These are phyloP conservation scores for Leptinotarsa texana DNA, from an alignment of 1,140 invertebrate genomes.

Conservation along the genomic window DNA sequence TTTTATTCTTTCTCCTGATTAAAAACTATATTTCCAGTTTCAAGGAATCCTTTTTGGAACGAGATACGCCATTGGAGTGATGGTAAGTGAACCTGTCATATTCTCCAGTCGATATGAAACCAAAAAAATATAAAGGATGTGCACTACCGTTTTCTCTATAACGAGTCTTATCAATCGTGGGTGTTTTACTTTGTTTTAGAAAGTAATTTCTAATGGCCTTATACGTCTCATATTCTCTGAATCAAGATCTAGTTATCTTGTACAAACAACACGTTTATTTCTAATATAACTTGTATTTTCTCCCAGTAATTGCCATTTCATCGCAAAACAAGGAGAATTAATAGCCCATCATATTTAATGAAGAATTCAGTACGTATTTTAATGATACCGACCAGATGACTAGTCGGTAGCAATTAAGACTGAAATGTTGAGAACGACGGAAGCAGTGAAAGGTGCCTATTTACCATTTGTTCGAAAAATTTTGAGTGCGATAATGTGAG, in stretches of 20 bases:
- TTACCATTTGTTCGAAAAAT: too few relatives aligned
- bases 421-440: not conserved
- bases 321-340: conserved; percentile 18
- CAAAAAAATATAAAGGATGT: conserved; percentile 6
- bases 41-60: too few relatives aligned
- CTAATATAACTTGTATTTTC: conserved; percentile 35
- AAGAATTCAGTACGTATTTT: conserved; percentile 6
- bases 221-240: conserved; percentile 31
- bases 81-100: too few relatives aligned
- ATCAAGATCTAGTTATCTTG: conserved; percentile 24
- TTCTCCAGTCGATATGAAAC: not conserved
- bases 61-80: too few relatives aligned
- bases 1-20: too few relatives aligned
- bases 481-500: too few relatives aligned
- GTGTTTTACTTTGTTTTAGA: conserved; percentile 48
- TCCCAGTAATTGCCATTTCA: conserved; percentile 32
- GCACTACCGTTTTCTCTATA: conserved; percentile 30
- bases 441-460: not conserved
- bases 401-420: not conserved
- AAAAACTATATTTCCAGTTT: too few relatives aligned
- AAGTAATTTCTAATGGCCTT: conserved; percentile 43
- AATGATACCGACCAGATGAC: conserved; percentile 12
- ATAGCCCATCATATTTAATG: conserved; percentile 21
- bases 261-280: conserved; percentile 20
- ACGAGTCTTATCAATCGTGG: conserved; percentile 38